Percentiles rank a stretch among this genome's conserved stretches.
Evolutionary conservation across 2,888 invertebrate genomes (phyloP).

Genomic region (Volucella bombylans): DNA sequence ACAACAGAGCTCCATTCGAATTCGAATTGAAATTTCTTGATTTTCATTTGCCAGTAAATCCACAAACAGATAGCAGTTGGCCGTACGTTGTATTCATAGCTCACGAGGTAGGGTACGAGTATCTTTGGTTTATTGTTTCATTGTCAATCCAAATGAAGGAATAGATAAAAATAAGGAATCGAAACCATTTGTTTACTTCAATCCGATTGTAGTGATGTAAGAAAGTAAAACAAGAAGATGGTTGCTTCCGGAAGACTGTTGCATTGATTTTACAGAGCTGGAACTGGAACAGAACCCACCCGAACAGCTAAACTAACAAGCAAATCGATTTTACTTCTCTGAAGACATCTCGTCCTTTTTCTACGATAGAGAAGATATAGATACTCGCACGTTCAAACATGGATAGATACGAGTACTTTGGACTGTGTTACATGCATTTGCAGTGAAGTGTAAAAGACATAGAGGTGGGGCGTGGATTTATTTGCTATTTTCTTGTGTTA

Average conservation of each 20-base stretch:
- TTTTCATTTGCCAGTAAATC: neutral
- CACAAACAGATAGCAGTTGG: slow-evolving; percentile 26
- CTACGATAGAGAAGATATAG: neutral
- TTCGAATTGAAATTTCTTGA: neutral
- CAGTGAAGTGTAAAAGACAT: slow-evolving; percentile 9
- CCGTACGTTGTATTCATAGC: neutral
- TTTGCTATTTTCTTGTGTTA: neutral
- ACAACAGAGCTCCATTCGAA: neutral
- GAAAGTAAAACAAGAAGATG: too few relatives aligned
- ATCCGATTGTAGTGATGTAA: too few relatives aligned
- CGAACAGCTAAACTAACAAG: slow-evolving; percentile 28
- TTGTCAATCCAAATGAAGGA: slow-evolving; percentile 6
- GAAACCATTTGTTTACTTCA: neutral
- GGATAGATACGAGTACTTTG: neutral
- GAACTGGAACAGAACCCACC: too few relatives aligned
- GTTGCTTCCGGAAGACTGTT: neutral
- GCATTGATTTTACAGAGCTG: neutral
- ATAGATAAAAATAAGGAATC: neutral
- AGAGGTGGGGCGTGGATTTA: neutral
- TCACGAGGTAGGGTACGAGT: neutral
- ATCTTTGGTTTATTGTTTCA: slow-evolving; percentile 40
- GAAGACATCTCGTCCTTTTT: neutral
- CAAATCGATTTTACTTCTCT: slow-evolving; percentile 26
- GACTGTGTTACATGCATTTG: neutral
- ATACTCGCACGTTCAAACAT: neutral